A percentile compares a stretch with the other conserved stretches of the same genome.
Conservation (phyloP, 2,888 invertebrate genomes). For the Diadegma fenestrale region DNA sequence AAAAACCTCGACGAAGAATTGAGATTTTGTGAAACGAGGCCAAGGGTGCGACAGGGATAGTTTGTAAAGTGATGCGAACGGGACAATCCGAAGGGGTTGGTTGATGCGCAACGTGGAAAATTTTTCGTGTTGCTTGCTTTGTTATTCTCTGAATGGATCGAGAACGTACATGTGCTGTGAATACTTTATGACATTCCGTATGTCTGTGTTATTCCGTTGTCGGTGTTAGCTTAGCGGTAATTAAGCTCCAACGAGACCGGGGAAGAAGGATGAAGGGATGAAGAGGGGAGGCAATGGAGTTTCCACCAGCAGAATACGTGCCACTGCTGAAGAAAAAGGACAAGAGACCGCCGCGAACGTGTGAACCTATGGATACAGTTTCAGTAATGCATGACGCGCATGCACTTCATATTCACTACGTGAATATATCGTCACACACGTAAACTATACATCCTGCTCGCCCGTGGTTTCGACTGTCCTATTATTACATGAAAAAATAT, state of each 20-base stretch:
- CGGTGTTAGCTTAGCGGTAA: slow-evolving; percentile 42
- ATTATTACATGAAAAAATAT: background rate
- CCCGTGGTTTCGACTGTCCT: background rate
- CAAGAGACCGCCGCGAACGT: slow-evolving; percentile 30
- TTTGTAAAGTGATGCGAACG: slow-evolving; percentile 1
- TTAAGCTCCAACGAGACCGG: slow-evolving; percentile 54
- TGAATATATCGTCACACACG: background rate
- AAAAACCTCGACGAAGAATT: background rate
- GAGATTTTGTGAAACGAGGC: slow-evolving; percentile 42
- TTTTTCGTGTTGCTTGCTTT: slow-evolving; percentile 53
- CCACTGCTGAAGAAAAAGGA: slow-evolving; percentile 20
- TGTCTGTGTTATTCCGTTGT: background rate
- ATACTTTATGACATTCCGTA: background rate
- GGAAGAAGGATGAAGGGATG: slow-evolving; percentile 3
- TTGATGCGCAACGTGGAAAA: slow-evolving; percentile 31
- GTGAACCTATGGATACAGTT: slow-evolving; percentile 31
- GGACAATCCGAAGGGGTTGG: background rate
- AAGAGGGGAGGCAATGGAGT: slow-evolving; percentile 5
- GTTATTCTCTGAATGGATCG: slow-evolving; percentile 51
- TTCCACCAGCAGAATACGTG: slow-evolving; percentile 11
- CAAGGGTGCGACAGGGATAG: slow-evolving; percentile 17
- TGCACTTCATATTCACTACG: slow-evolving; percentile 13
- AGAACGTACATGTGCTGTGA: slow-evolving; percentile 12
- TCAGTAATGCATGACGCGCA: slow-evolving; percentile 36
- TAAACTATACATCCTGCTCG: background rate